Percentiles rank a stretch among this genome's conserved stretches.
These are phyloP conservation scores for Drosophila ezoana DNA, from an alignment of 2,888 invertebrate genomes.

Conservation along the genomic window DNA sequence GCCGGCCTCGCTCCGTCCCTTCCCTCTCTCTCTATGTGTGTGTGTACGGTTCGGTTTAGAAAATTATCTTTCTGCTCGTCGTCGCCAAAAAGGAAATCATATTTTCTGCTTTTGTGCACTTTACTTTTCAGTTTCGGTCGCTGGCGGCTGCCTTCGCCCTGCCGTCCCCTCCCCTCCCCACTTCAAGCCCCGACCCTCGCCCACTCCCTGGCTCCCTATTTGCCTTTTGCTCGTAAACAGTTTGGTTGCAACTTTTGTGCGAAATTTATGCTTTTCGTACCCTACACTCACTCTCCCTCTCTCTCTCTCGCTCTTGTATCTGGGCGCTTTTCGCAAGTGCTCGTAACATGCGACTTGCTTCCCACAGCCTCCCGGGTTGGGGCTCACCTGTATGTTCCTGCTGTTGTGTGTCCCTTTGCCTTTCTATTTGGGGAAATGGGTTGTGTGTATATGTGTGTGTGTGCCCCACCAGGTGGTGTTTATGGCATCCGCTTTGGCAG, in stretches of 20 bases:
- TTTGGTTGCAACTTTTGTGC: slow-evolving; percentile 82
- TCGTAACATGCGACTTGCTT: slow-evolving; percentile 55
- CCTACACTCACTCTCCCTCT: slow-evolving; percentile 13
- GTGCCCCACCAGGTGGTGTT: slow-evolving; percentile 77
- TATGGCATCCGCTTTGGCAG: slow-evolving; percentile 82
- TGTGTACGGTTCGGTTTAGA: slow-evolving; percentile 68
- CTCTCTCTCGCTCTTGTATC: slow-evolving; percentile 45
- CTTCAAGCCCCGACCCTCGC: background rate
- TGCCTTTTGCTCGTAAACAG: slow-evolving; percentile 72
- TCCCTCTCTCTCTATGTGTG: slow-evolving; percentile 11
- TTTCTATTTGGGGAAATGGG: slow-evolving; percentile 57
- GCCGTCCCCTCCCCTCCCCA: background rate
- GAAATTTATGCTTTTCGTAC: slow-evolving; percentile 78
- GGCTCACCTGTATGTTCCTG: slow-evolving; percentile 21
- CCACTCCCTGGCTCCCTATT: background rate
- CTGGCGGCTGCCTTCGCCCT: slow-evolving; percentile 5
- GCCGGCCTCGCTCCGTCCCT: background rate
- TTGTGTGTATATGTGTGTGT: slow-evolving; percentile 30
- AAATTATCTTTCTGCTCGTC: slow-evolving; percentile 83
- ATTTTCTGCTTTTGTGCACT: slow-evolving; percentile 83
- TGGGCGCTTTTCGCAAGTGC: slow-evolving; percentile 74
- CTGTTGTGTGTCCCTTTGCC: slow-evolving; percentile 25
- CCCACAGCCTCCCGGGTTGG: slow-evolving; percentile 9
- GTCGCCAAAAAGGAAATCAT: slow-evolving; percentile 83
- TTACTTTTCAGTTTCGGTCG: slow-evolving; percentile 75